These are phyloP conservation scores for Smutsia gigantea DNA, from an alignment of 2,797 vertebrate genomes.

Conservation along the genomic window DNA sequence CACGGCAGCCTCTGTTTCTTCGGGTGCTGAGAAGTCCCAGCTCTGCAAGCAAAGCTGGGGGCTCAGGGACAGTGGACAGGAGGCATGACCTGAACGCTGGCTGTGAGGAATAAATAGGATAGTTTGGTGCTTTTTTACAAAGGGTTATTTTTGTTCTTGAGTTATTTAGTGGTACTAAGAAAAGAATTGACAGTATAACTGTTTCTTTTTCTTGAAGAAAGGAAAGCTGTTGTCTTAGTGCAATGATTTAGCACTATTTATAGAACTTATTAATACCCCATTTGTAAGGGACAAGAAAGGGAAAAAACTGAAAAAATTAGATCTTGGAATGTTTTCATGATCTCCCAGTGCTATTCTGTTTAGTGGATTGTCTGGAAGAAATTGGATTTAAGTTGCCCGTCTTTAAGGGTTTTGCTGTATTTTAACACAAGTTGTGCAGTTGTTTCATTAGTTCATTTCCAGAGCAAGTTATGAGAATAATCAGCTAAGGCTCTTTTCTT, in stretches of 20 bases:
- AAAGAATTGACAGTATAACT: constrained; percentile 53
- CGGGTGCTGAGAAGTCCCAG: background rate
- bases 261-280: constrained; percentile 52
- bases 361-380: constrained; percentile 41
- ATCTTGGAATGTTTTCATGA: constrained; percentile 65
- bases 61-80: background rate
- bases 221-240: constrained; percentile 20
- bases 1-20: background rate
- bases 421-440: constrained; percentile 31
- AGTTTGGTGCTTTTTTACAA: background rate
- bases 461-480: background rate
- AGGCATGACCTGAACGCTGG: background rate
- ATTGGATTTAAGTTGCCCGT: constrained; percentile 34
- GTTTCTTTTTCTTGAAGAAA: background rate
- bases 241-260: background rate
- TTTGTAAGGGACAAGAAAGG: constrained; percentile 43
- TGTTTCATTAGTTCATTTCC: constrained; percentile 42
- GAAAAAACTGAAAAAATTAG: constrained; percentile 45
- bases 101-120: background rate
- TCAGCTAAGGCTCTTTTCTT: background rate
- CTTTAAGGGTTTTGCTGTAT: constrained; percentile 32
- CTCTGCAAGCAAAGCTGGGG: background rate
- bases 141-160: constrained; percentile 50
- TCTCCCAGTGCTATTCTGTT: constrained; percentile 35
- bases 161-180: constrained; percentile 57